These are phyloP conservation scores for Sorex fumeus DNA, from an alignment of 2,113 vertebrate species.

Conservation along the genomic window DNA sequence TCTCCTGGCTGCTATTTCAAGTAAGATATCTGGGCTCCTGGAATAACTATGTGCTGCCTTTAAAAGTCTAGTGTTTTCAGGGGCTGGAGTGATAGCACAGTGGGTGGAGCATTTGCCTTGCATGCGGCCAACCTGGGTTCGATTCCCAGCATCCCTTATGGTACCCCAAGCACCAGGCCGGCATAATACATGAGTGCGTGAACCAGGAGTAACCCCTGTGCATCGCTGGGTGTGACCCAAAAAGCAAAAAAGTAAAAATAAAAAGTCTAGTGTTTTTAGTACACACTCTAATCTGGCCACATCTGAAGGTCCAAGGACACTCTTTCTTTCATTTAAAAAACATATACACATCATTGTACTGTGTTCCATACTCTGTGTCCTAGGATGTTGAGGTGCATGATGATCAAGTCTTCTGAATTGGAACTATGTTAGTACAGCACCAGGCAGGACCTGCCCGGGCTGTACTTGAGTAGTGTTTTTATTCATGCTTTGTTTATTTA, in stretches of 20 bases:
- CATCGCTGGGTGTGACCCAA: too few species aligned
- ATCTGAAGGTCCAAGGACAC: not conserved
- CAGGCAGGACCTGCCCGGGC: not conserved
- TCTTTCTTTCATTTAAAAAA: not conserved
- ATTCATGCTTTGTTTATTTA: not conserved
- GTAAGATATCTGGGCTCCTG: not conserved
- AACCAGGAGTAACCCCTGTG: too few species aligned
- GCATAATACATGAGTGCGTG: too few species aligned
- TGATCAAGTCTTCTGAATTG: not conserved
- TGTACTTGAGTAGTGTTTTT: not conserved
- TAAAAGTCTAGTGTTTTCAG: not conserved
- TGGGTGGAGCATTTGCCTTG: too few species aligned
- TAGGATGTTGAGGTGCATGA: not conserved
- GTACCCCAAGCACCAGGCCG: too few species aligned
- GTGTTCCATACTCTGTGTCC: not conserved
- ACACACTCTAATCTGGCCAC: conserved; percentile 33
- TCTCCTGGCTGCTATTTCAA: not conserved
- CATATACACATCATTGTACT: not conserved
- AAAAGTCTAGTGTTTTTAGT: not conserved
- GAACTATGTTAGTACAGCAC: not conserved
- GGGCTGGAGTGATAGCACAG: too few species aligned
- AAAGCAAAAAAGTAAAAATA: too few species aligned
- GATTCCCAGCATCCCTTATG: too few species aligned
- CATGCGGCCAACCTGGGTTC: too few species aligned
- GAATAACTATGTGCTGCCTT: conserved; percentile 29